A percentile compares a stretch with the other conserved stretches of the same genome.
Evolutionary conservation across 2,797 vertebrate species (phyloP).

Genomic region (Lepidocolaptes lacrymiger): DNA sequence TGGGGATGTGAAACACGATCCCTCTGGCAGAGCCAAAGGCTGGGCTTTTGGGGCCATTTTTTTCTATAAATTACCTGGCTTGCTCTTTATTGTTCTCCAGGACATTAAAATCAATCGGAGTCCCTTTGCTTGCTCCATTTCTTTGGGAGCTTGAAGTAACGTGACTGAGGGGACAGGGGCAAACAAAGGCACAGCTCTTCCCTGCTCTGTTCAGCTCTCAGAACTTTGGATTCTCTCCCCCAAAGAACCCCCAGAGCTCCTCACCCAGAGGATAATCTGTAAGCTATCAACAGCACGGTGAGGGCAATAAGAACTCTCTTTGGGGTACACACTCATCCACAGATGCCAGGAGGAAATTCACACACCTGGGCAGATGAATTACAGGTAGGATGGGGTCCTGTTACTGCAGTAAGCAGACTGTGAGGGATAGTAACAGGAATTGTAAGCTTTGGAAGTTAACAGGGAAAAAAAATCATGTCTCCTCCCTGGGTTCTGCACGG

Average conservation of each 20-base stretch:
- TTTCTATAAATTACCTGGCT: neutral
- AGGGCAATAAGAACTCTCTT: neutral
- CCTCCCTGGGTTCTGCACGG: neutral
- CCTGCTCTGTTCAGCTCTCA: neutral
- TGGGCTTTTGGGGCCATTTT: neutral
- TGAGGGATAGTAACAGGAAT: neutral
- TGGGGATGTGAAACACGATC: neutral
- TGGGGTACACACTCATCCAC: neutral
- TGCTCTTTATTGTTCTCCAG: neutral
- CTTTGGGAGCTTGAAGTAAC: neutral
- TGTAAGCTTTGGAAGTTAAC: neutral
- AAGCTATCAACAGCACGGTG: neutral
- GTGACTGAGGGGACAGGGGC: neutral
- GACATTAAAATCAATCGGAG: neutral
- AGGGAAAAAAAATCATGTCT: neutral
- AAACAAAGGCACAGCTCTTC: neutral
- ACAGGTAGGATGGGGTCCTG: neutral
- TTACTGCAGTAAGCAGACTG: neutral
- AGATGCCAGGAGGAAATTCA: neutral
- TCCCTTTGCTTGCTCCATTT: neutral
- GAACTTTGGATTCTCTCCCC: neutral
- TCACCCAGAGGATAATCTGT: neutral
- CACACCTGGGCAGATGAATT: neutral
- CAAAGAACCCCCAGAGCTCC: neutral
- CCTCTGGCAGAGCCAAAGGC: neutral